phyloP scores from a whole-genome alignment of 2,888 invertebrate genomes.

The Stomorhina lunata region DNA sequence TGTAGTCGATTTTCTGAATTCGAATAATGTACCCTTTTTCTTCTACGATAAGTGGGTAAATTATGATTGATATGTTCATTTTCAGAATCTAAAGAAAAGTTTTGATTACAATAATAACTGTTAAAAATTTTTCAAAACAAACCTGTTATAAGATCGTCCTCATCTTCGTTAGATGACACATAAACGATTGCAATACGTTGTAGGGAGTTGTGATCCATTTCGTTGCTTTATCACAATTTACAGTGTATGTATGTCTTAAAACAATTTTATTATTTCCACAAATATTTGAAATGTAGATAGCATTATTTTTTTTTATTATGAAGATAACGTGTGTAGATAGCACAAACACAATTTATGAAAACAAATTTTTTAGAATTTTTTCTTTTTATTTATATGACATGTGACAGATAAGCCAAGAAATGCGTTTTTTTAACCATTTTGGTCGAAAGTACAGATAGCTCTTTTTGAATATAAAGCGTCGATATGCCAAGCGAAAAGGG shows the following conservation, averaged over 20 bases:
- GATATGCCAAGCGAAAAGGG: too few species aligned
- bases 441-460: too few species aligned
- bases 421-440: too few species aligned
- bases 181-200: slow-evolving; percentile 12
- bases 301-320: not conserved
- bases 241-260: not conserved
- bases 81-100: not conserved
- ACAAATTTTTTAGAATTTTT: not conserved
- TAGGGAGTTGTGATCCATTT: too few species aligned
- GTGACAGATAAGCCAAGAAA: too few species aligned
- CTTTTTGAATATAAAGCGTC: too few species aligned
- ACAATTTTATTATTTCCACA: not conserved
- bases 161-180: not conserved
- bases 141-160: slow-evolving; percentile 8
- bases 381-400: too few species aligned
- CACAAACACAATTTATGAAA: not conserved
- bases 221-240: not conserved
- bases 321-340: too few species aligned
- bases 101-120: slow-evolving; percentile 9
- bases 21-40: not conserved
- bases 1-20: not conserved
- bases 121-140: slow-evolving; percentile 6
- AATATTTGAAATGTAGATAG: not conserved
- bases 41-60: not conserved
- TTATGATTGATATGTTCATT: not conserved